phyloP scores from a whole-genome alignment of 1,140 invertebrate genomes.

The Charaxes varanes region DNA sequence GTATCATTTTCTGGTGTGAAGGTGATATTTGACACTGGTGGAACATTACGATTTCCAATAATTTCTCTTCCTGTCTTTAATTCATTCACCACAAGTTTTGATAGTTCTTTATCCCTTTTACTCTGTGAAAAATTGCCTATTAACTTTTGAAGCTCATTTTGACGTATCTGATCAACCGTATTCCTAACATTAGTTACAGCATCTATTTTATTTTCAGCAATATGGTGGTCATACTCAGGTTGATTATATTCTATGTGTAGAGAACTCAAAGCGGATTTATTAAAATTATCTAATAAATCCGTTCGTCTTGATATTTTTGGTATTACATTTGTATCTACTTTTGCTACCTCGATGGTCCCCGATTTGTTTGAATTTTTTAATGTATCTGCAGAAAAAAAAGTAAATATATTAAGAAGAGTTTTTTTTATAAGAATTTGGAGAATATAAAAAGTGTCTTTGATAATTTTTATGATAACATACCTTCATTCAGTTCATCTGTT shows the following conservation, averaged over 20 bases:
- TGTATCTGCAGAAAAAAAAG: constrained; percentile 41
- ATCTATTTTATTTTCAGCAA: constrained; percentile 56
- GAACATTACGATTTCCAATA: constrained; percentile 42
- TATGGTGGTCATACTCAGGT: constrained; percentile 37
- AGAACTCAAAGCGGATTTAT: constrained; percentile 26
- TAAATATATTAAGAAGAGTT: no score
- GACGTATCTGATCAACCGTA: constrained; percentile 18
- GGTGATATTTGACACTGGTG: constrained; percentile 53
- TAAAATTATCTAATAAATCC: constrained; percentile 21
- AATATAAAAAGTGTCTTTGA: not conserved
- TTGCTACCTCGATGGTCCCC: constrained; percentile 42
- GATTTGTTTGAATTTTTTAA: constrained; percentile 37
- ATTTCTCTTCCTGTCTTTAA: constrained; percentile 45
- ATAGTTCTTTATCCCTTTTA: constrained; percentile 46
- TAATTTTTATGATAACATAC: constrained; percentile 22
- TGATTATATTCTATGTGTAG: constrained; percentile 50
- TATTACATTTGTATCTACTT: constrained; percentile 22
- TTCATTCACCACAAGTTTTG: constrained; percentile 55
- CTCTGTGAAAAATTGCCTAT: constrained; percentile 43
- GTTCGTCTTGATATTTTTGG: constrained; percentile 31
- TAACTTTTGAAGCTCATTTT: constrained; percentile 30
- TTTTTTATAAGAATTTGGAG: not conserved
- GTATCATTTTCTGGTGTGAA: constrained; percentile 66
- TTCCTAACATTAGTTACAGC: constrained; percentile 21
- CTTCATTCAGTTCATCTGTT: constrained; percentile 55